Conservation (phyloP, 2,113 vertebrate species). For the Odontesthes bonariensis region DNA sequence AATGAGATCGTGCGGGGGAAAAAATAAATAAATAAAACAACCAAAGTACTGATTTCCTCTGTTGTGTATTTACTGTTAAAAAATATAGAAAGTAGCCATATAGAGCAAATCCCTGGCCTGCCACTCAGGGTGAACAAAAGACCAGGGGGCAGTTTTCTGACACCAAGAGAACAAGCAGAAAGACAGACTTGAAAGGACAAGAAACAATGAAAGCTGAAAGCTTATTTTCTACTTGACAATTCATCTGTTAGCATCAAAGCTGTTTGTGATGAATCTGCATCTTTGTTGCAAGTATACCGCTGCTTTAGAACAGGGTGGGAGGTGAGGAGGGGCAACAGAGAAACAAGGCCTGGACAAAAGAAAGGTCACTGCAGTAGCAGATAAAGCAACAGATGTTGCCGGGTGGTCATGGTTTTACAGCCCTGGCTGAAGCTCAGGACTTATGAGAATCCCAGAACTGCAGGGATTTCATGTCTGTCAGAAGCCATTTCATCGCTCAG, state of each 20-base stretch:
- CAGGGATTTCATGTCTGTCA: conserved; percentile 17
- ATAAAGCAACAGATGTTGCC: conserved; percentile 45
- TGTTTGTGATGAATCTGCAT: conserved; percentile 17
- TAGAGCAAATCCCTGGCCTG: not conserved
- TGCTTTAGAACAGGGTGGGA: conserved; percentile 8
- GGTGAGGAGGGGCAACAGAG: not conserved
- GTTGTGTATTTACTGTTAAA: not conserved
- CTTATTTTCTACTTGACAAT: conserved; percentile 1
- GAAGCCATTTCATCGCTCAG: not conserved
- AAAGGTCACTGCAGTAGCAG: conserved; percentile 1
- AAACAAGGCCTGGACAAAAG: conserved; percentile 29
- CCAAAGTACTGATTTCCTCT: not conserved
- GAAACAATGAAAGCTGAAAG: not conserved
- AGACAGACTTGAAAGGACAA: conserved; percentile 4
- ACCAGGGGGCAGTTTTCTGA: conserved; percentile 1
- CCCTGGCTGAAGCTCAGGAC: conserved; percentile 6
- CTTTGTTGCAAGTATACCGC: conserved; percentile 23
- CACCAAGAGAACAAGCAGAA: conserved; percentile 6
- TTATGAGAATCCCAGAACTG: conserved; percentile 11
- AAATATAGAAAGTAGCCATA: not conserved
- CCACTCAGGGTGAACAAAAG: not conserved
- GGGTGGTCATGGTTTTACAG: conserved; percentile 24
- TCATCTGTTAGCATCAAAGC: conserved; percentile 39
- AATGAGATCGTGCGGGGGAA: not conserved
- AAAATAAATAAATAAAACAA: not conserved